phyloP scores from a whole-genome alignment of 2,113 vertebrate genomes.

The Ascaphus truei region DNA sequence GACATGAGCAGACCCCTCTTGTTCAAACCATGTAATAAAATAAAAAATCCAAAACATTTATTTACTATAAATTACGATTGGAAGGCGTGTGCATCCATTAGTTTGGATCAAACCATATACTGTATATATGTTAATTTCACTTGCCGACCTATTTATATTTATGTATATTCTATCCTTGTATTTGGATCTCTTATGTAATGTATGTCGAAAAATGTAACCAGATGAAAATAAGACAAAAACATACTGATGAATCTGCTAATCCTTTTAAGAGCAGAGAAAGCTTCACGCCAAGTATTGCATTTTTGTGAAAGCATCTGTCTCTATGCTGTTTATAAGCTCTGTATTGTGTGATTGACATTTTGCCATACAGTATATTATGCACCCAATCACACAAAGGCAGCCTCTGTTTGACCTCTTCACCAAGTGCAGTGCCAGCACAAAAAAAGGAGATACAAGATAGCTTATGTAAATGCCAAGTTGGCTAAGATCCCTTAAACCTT shows the following conservation, averaged over 20 bases:
- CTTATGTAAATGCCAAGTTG: slow-evolving; percentile 58
- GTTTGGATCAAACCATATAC: too few relatives aligned
- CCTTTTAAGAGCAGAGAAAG: slow-evolving; percentile 40
- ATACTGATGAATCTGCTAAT: neutral
- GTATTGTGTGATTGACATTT: slow-evolving; percentile 51
- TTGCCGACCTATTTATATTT: too few relatives aligned
- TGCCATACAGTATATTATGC: slow-evolving; percentile 51
- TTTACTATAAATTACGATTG: too few relatives aligned
- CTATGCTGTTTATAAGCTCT: slow-evolving; percentile 48
- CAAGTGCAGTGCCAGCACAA: slow-evolving; percentile 52
- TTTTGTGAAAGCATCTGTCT: slow-evolving; percentile 61
- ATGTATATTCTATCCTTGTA: too few relatives aligned
- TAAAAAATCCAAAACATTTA: too few relatives aligned
- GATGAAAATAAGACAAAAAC: too few relatives aligned
- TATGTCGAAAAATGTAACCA: too few relatives aligned
- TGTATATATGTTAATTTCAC: too few relatives aligned
- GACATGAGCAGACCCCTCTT: too few relatives aligned
- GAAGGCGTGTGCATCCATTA: too few relatives aligned
- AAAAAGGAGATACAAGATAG: slow-evolving; percentile 49
- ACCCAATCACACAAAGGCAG: slow-evolving; percentile 41
- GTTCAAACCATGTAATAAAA: too few relatives aligned
- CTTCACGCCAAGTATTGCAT: slow-evolving; percentile 41
- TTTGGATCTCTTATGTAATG: too few relatives aligned
- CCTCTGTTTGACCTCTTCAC: slow-evolving; percentile 72
- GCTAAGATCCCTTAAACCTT: slow-evolving; percentile 60